Evolutionary conservation across 2,888 invertebrate species (phyloP).

Genomic region (Gryllus longicercus): DNA sequence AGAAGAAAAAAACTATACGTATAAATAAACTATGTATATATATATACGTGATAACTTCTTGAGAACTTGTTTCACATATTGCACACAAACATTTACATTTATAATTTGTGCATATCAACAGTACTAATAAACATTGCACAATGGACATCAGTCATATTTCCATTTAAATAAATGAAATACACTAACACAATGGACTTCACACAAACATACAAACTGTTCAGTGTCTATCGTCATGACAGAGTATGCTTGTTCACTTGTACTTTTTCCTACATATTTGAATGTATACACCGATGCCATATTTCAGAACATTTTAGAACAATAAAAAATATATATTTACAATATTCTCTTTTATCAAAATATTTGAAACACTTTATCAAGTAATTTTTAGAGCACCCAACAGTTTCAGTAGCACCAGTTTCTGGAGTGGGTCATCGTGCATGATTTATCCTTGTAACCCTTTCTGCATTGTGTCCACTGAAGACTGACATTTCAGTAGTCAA

Average conservation of each 20-base stretch:
- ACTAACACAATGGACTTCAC: too few relatives aligned
- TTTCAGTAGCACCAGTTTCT: not conserved
- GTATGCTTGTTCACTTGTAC: too few relatives aligned
- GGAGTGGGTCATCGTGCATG: not conserved
- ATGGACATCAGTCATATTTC: too few relatives aligned
- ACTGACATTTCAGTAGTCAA: not conserved
- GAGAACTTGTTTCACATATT: too few relatives aligned
- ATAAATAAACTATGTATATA: not conserved
- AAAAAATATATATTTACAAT: constrained; percentile 9
- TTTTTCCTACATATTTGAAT: too few relatives aligned
- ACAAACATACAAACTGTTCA: too few relatives aligned
- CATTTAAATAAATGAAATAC: too few relatives aligned
- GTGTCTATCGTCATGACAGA: too few relatives aligned
- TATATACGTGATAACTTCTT: too few relatives aligned
- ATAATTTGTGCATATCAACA: too few relatives aligned
- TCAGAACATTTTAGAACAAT: not conserved
- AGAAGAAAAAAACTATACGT: not conserved
- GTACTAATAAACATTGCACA: too few relatives aligned
- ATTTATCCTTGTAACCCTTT: not conserved
- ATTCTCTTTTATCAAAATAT: not conserved
- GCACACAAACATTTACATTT: too few relatives aligned
- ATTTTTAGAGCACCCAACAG: not conserved
- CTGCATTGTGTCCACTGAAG: not conserved
- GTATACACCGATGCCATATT: not conserved
- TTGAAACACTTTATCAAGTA: not conserved